Conservation (phyloP, 2,888 invertebrate species). For the Phyllotreta striolata region DNA sequence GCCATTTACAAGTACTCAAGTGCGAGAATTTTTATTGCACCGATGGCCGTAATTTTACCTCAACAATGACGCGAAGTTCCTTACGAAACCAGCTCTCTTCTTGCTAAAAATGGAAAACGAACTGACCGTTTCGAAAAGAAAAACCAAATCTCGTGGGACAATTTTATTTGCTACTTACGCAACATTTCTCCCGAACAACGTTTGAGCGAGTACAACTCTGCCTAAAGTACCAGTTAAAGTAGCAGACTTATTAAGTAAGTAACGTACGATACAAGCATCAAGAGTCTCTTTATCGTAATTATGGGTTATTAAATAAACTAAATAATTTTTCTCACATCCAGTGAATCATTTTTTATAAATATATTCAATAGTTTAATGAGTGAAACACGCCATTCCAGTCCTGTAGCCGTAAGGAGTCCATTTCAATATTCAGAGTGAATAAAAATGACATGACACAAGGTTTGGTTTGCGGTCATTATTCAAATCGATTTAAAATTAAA, state of each 20-base stretch:
- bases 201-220: conserved; percentile 5
- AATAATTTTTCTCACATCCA: conserved; percentile 5
- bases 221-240: conserved; percentile 3
- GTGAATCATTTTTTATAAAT: conserved; percentile 9
- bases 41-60: too few relatives aligned
- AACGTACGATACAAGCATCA: conserved; percentile 6
- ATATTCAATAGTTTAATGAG: too few relatives aligned
- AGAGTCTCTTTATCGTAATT: conserved; percentile 7
- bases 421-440: too few relatives aligned
- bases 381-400: not conserved
- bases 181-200: too few relatives aligned
- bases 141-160: too few relatives aligned
- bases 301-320: conserved; percentile 14
- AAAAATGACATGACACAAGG: not conserved
- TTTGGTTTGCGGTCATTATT: conserved; percentile 6
- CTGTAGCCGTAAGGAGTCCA: not conserved
- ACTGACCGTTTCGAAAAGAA: too few relatives aligned
- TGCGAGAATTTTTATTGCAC: conserved; percentile 11
- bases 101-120: too few relatives aligned
- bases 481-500: conserved; percentile 2
- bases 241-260: conserved; percentile 16
- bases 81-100: too few relatives aligned
- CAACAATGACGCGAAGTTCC: too few relatives aligned
- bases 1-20: conserved; percentile 2
- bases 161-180: too few relatives aligned